Conservation (phyloP, 2,113 vertebrate genomes). For the Pica pica region DNA sequence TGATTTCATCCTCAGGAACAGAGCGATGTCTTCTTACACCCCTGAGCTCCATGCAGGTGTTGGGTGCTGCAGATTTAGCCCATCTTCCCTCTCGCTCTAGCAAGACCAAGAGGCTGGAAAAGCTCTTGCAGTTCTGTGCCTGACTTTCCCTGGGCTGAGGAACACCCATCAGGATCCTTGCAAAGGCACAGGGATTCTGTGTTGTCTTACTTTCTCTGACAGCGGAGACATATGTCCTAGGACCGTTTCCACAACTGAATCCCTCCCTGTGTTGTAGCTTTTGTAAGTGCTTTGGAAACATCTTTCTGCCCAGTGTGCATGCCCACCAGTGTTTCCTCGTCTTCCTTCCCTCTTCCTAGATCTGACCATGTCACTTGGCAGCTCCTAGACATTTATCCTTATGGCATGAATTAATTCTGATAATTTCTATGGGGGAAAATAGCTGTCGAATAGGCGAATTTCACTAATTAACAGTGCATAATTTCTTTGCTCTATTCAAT, state of each 20-base stretch:
- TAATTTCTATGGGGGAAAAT: not conserved
- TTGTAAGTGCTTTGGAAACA: not conserved
- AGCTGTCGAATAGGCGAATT: not conserved
- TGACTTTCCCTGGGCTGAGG: not conserved
- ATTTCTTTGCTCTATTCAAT: not conserved
- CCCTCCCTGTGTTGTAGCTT: not conserved
- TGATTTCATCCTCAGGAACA: not conserved
- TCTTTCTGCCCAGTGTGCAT: not conserved
- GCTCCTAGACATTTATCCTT: not conserved
- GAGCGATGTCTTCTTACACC: fast-evolving
- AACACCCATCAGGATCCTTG: not conserved
- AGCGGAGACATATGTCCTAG: not conserved
- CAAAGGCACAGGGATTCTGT: not conserved
- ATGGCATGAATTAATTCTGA: not conserved
- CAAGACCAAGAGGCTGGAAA: not conserved
- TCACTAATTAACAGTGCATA: not conserved
- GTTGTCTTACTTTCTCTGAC: not conserved
- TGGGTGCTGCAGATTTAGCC: not conserved
- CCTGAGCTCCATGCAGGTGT: not conserved
- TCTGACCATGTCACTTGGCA: not conserved
- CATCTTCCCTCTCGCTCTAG: not conserved
- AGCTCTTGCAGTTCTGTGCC: not conserved
- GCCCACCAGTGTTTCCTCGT: not conserved
- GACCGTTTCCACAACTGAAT: not conserved
- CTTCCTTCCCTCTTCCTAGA: not conserved